phyloP scores from a whole-genome alignment of 2,797 vertebrate species.

The Glyptemys insculpta region DNA sequence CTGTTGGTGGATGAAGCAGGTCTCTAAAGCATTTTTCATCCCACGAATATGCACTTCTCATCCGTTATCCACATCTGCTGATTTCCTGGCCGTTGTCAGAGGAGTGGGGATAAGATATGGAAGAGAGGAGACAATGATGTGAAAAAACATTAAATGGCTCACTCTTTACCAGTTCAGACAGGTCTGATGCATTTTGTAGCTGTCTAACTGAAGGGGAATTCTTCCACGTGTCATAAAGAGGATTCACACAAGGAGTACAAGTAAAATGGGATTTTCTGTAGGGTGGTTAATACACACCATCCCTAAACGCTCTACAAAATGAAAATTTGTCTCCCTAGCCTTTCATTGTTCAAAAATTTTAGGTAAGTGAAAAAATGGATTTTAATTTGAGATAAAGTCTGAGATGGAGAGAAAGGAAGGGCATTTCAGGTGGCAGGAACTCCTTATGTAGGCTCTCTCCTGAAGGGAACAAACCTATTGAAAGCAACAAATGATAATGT shows the following conservation, averaged over 20 bases:
- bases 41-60: neutral
- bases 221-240: neutral
- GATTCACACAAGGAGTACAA: neutral
- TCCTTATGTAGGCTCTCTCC: neutral
- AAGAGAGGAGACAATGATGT: neutral
- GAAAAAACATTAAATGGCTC: neutral
- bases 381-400: neutral
- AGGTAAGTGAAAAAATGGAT: neutral
- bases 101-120: neutral
- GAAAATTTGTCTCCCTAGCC: neutral
- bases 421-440: neutral
- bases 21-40: neutral
- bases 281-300: neutral
- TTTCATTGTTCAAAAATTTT: neutral
- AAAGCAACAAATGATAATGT: neutral
- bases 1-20: neutral
- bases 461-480: accelerated
- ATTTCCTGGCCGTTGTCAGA: neutral
- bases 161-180: neutral
- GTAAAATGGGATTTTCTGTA: neutral
- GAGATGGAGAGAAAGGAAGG: neutral
- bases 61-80: neutral
- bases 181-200: neutral
- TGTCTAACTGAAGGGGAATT: neutral
- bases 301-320: neutral